These are phyloP conservation scores for Sarcophilus harrisii DNA, from an alignment of 2,797 vertebrate species.

Conservation along the genomic window DNA sequence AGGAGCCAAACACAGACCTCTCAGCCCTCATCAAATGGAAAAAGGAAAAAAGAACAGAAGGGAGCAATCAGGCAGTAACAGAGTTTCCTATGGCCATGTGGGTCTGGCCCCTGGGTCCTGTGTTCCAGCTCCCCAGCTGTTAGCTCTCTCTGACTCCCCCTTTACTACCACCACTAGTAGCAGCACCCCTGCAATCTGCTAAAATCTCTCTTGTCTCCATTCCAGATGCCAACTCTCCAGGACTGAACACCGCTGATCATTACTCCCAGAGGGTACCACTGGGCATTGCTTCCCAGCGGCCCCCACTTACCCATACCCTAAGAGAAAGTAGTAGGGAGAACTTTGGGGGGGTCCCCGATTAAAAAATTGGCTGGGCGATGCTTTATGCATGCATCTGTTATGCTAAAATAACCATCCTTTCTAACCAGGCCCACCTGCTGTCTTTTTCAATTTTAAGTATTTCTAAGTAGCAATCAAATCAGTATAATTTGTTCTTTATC, in stretches of 20 bases:
- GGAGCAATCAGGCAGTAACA: not conserved
- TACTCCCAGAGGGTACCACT: not conserved
- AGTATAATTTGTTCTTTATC: conserved; percentile 92
- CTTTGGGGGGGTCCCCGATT: conserved; percentile 78
- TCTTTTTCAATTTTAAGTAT: conserved; percentile 91
- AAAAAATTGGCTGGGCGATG: conserved; percentile 82
- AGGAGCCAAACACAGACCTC: not conserved
- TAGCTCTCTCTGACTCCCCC: not conserved
- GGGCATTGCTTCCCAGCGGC: not conserved
- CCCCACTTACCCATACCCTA: conserved; percentile 26
- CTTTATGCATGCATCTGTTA: conserved; percentile 90
- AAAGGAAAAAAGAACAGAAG: not conserved
- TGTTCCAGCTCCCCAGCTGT: accelerated
- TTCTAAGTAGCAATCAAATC: conserved; percentile 92
- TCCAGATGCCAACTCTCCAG: not conserved
- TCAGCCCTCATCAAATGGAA: not conserved
- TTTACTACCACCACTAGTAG: not conserved
- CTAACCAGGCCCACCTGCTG: conserved; percentile 89
- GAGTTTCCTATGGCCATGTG: not conserved
- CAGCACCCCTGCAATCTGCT: not conserved
- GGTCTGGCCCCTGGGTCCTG: not conserved
- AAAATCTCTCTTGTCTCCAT: not conserved
- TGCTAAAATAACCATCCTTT: conserved; percentile 89
- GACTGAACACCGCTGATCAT: not conserved
- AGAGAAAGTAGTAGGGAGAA: conserved; percentile 66